A percentile compares a stretch with the other conserved stretches of the same genome.
phyloP scores from a whole-genome alignment of 2,113 vertebrate species.

The Nesoenas mayeri region DNA sequence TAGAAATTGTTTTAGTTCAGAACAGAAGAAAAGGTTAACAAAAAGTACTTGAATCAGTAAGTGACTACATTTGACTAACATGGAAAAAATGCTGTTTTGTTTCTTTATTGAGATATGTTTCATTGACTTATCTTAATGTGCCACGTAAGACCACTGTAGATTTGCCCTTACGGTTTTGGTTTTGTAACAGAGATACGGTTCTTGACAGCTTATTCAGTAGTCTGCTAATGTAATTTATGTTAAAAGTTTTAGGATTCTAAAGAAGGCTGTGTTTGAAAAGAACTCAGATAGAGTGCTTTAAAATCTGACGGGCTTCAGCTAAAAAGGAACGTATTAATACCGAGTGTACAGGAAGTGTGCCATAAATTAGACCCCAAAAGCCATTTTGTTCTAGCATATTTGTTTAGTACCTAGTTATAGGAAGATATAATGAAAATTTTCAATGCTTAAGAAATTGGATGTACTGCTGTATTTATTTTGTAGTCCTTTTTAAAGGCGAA shows the following conservation, averaged over 20 bases:
- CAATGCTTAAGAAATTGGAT: neutral
- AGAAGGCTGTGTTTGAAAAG: neutral
- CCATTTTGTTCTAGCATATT: neutral
- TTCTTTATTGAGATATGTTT: slow-evolving; percentile 39
- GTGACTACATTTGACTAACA: slow-evolving; percentile 58
- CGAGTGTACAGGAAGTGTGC: neutral
- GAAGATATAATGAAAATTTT: neutral
- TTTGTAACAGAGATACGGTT: neutral
- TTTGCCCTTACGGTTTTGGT: neutral
- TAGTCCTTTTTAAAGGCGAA: neutral
- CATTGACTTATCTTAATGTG: slow-evolving; percentile 14
- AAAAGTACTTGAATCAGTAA: slow-evolving; percentile 59
- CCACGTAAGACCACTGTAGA: neutral
- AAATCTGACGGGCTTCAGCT: neutral
- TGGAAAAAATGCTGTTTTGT: slow-evolving; percentile 32
- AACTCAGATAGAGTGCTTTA: neutral
- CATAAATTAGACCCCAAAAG: neutral
- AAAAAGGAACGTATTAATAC: neutral
- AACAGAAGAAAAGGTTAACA: slow-evolving; percentile 54
- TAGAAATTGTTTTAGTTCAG: slow-evolving; percentile 59
- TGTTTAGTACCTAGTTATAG: neutral
- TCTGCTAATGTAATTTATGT: neutral
- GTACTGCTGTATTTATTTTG: neutral
- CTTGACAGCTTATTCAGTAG: neutral
- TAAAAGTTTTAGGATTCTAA: neutral